Conservation (phyloP, 2,888 invertebrate species). For the Endomychus coccineus region DNA sequence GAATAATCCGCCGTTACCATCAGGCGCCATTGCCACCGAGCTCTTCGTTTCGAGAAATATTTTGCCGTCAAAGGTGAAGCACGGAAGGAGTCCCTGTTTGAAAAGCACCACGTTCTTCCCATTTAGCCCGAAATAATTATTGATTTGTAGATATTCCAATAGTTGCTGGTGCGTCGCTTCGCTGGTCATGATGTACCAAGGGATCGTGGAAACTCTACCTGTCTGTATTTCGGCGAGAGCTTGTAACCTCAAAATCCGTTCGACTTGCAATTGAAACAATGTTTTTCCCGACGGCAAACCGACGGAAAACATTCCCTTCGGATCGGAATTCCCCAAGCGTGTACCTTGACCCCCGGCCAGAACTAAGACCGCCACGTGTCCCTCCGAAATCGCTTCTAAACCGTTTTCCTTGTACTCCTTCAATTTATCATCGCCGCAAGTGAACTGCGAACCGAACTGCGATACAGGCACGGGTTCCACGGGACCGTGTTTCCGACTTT, state of each 20-base stretch:
- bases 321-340: slow-evolving; percentile 84
- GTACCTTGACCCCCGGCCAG: slow-evolving; percentile 98
- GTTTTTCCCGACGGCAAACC: slow-evolving; percentile 84
- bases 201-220: slow-evolving; percentile 55
- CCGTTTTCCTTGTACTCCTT: slow-evolving; percentile 63
- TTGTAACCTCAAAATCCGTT: slow-evolving; percentile 74
- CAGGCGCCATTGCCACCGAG: slow-evolving; percentile 81
- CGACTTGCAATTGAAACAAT: slow-evolving; percentile 92
- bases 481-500: slow-evolving; percentile 65
- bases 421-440: slow-evolving; percentile 55
- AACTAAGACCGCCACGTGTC: slow-evolving; percentile 77
- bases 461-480: slow-evolving; percentile 76
- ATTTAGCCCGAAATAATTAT: slow-evolving; percentile 79
- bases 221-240: slow-evolving; percentile 60
- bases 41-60: slow-evolving; percentile 78
- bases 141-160: slow-evolving; percentile 65
- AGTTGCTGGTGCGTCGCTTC: slow-evolving; percentile 86
- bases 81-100: slow-evolving; percentile 84
- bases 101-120: slow-evolving; percentile 79
- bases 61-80: slow-evolving; percentile 88
- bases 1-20: slow-evolving; percentile 85
- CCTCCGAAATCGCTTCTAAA: slow-evolving; percentile 49
- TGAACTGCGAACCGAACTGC: slow-evolving; percentile 66
- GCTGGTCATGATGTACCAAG: slow-evolving; percentile 96
- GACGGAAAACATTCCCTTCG: slow-evolving; percentile 95